phyloP scores from a whole-genome alignment of 2,797 vertebrate genomes.

The Peromyscus nudipes region DNA sequence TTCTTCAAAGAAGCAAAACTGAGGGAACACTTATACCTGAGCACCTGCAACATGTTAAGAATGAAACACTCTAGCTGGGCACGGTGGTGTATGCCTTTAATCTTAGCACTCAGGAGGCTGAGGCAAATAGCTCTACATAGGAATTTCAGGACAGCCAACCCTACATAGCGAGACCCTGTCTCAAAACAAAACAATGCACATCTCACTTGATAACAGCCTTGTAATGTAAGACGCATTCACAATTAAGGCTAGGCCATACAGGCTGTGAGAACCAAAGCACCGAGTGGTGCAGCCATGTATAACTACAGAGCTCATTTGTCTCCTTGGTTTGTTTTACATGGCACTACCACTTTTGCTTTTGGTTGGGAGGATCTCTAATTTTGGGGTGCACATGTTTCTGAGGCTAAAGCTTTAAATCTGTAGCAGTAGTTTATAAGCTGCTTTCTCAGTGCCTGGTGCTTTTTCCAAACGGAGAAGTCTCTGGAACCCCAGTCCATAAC shows the following conservation, averaged over 20 bases:
- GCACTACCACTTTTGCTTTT: background rate
- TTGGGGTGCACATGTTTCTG: background rate
- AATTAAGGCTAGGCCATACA: background rate
- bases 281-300: background rate
- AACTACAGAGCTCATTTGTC: background rate
- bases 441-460: background rate
- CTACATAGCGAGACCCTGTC: background rate
- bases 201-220: slow-evolving; percentile 15
- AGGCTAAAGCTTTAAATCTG: slow-evolving; percentile 29
- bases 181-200: background rate
- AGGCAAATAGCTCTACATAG: background rate
- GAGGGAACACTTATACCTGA: background rate
- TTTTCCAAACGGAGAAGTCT: slow-evolving; percentile 23
- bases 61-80: background rate
- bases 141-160: background rate
- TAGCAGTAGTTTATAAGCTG: slow-evolving; percentile 39
- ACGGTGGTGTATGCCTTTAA: background rate
- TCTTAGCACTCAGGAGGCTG: background rate
- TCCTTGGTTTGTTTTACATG: slow-evolving; percentile 15
- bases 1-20: slow-evolving; percentile 54
- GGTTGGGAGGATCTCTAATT: background rate
- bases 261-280: background rate
- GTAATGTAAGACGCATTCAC: background rate
- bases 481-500: background rate
- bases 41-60: background rate